Evolutionary conservation across 2,797 vertebrate genomes (phyloP).

Genomic region (Paramormyrops hopkinsi): DNA sequence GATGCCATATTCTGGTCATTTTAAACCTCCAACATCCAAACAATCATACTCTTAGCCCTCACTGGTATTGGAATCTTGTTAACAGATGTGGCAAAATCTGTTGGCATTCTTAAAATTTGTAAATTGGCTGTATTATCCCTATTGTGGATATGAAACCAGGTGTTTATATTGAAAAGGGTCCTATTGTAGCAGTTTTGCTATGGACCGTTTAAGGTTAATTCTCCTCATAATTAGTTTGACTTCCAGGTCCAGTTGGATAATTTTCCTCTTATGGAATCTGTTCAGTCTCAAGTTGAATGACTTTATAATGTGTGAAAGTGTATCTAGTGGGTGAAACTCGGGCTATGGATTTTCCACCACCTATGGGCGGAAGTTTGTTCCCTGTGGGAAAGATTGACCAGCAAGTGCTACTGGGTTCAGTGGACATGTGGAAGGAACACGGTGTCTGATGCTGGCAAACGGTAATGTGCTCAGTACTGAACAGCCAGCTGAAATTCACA

Average conservation of each 20-base stretch:
- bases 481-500: not conserved
- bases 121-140: not conserved
- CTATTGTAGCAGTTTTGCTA: not conserved
- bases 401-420: not conserved
- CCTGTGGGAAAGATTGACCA: constrained; percentile 9
- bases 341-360: not conserved
- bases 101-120: not conserved
- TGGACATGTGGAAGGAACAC: not conserved
- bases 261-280: not conserved
- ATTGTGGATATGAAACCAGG: not conserved
- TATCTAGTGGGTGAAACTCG: not conserved
- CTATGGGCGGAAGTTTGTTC: not conserved
- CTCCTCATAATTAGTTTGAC: not conserved
- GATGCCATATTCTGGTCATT: not conserved
- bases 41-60: not conserved
- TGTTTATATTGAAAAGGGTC: not conserved
- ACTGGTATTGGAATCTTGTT: not conserved
- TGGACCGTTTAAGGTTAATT: not conserved
- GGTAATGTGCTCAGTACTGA: not conserved
- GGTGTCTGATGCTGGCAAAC: not conserved
- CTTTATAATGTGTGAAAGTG: not conserved
- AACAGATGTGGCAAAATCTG: not conserved
- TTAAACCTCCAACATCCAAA: not conserved
- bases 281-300: not conserved
- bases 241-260: not conserved